Evolutionary conservation across 2,797 vertebrate genomes (phyloP), one percentile per base, ranked within the genome.

Genomic region (Rhynchotus rufescens): DNA sequence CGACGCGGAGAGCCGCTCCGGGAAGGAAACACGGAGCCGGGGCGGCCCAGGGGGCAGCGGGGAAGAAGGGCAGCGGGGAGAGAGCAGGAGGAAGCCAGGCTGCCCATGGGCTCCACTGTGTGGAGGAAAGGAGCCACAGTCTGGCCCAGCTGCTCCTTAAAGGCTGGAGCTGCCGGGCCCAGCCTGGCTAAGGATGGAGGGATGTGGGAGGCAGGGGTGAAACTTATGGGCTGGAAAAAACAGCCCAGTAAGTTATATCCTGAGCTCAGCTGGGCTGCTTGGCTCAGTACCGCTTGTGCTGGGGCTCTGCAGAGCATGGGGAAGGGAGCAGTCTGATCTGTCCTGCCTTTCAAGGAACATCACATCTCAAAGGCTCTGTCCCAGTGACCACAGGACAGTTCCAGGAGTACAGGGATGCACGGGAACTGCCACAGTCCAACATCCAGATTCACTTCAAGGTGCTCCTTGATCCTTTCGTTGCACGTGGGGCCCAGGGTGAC

Each of bases 1-100:
- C 2, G 16, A 86, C 4, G 0, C 0, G 2, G 28, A 23, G 38
- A 20, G 19, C n/a, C 3, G 1, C 40, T 23, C 15, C 0, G 4
- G 47, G 42, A 47, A 47, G 44, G 23, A 81, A 84, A 42, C 3
- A 10, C 26, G 74, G 52, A 49, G 36, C 23, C 4, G 0, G 23
- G 28, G 22, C 14, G 64, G 81, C 21, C 0, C 0, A 68, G n/a
- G 20, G 1, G 1, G 52, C 30, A 10, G 32, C 57, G 1, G 15
- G 28, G 45, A 28, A 0, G 1, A 36, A 2, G 10, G 19, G n/a
- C 20, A 17, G n/a, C 22, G 42, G 16, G 76, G 34, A 52, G 13
- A 8, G 9, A n/a, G 20, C 42, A 51, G 60, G 19, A 51, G 42
- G 19, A 12, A 47, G 44, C 32, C 14, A 21, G 32, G 42, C 12